These are phyloP conservation scores for Hanleya hanleyi DNA, from an alignment of 2,888 invertebrate genomes.

Conservation along the genomic window DNA sequence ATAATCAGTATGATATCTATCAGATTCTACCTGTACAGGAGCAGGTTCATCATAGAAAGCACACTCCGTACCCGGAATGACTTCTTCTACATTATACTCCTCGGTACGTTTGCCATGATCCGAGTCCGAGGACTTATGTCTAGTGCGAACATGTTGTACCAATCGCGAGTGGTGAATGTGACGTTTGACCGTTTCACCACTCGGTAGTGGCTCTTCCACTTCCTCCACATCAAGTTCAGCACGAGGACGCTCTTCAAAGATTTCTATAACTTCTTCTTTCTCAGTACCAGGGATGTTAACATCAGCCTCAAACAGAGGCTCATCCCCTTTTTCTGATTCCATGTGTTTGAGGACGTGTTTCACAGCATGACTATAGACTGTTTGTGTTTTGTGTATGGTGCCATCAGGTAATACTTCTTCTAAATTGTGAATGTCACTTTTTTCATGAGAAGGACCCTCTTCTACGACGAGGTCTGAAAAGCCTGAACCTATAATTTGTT, in stretches of 20 bases:
- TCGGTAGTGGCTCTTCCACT: slow-evolving; percentile 44
- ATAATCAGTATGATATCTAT: slow-evolving; percentile 35
- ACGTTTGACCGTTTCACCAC: slow-evolving; percentile 40
- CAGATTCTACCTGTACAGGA: neutral
- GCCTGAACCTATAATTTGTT: neutral
- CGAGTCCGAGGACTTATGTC: neutral
- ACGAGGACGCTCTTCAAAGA: slow-evolving; percentile 39
- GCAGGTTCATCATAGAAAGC: slow-evolving; percentile 1
- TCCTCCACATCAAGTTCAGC: slow-evolving; percentile 39
- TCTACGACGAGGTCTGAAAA: slow-evolving; percentile 2
- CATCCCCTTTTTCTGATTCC: slow-evolving; percentile 17
- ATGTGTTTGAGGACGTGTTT: slow-evolving; percentile 4
- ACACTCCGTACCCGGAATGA: slow-evolving; percentile 5
- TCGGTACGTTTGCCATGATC: neutral
- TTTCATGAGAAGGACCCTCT: slow-evolving; percentile 20
- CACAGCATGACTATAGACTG: neutral
- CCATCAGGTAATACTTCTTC: slow-evolving; percentile 38
- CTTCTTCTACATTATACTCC: neutral
- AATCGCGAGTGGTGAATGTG: slow-evolving; percentile 26
- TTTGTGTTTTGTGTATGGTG: slow-evolving; percentile 12
- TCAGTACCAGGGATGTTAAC: slow-evolving; percentile 40
- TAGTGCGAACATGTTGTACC: slow-evolving; percentile 1
- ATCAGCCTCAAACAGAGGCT: slow-evolving; percentile 27
- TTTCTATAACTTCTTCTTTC: slow-evolving; percentile 43
- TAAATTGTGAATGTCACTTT: slow-evolving; percentile 1